Evolutionary conservation across 1,140 invertebrate genomes (phyloP), one percentile per base, ranked within the genome.

Genomic region (Leptestheria dahalacensis): DNA sequence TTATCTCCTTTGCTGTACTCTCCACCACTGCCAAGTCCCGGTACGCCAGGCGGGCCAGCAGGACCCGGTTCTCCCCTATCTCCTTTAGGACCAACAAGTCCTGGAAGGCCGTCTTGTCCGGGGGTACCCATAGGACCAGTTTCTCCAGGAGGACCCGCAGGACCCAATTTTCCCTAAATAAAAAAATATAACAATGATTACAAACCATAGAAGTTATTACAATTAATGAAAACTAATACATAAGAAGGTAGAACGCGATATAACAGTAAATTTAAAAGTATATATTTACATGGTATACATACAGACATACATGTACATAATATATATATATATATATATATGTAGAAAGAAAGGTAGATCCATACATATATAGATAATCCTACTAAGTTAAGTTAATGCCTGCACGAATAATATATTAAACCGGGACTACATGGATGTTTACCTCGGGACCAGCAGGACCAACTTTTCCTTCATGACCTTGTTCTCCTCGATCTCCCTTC

Each of bases 71-170:
- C 33, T 41, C 33, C 33, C 15, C 15, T 6, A 41, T 41, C 33
- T 9, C 33, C 33, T 41, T 41, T 41, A 41, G 33, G 33, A 9
- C 33, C 33, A 41, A 15, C 33, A 41, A 15, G 33, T 9, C 33
- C 33, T 15, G 6, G 33, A 41, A 41, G 33, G 2, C 87, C 88
- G 57, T 77, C 76, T 72, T 88, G 84, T 11, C 86, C 86, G 65
- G 81, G 70, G 3, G 83, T 84, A 9, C 86, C 86, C 74, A 86
- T 83, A 61, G 78, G 77, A 2, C 87, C 88, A 57, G 77, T 76
- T 72, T 88, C 84, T 11, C 86, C 86, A 65, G 81, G 70, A 3
- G 83, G 84, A 9, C 86, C 86, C 74, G 86, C 83, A 61, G 78
- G 77, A 50, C 84, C 84, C 77, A 82, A 55, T 41, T 9, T 41